These are phyloP conservation scores for Hydrocynus forskahlii DNA, from an alignment of 2,797 vertebrate genomes.

Conservation along the genomic window DNA sequence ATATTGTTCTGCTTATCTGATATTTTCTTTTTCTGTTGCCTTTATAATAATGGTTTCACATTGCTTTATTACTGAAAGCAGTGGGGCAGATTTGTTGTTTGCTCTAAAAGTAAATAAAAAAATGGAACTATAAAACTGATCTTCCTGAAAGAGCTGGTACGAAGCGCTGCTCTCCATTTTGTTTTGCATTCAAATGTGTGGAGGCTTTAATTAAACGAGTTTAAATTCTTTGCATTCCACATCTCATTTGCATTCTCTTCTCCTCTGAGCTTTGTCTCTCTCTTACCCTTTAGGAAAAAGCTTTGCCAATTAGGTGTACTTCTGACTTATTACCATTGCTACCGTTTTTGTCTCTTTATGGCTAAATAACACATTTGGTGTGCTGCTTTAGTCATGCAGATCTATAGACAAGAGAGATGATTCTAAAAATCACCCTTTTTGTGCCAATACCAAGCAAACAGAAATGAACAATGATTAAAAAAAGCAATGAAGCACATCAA, in stretches of 20 bases:
- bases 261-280: slow-evolving; percentile 41
- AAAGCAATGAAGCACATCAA: slow-evolving; percentile 27
- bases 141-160: slow-evolving; percentile 11
- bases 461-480: slow-evolving; percentile 14
- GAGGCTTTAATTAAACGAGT: slow-evolving; percentile 45
- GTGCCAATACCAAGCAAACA: not conserved
- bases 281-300: slow-evolving; percentile 45
- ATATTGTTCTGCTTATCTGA: not conserved
- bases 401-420: slow-evolving; percentile 9
- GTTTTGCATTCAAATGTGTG: slow-evolving; percentile 26
- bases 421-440: slow-evolving; percentile 20
- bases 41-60: not conserved
- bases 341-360: slow-evolving; percentile 44
- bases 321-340: slow-evolving; percentile 41
- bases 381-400: slow-evolving; percentile 41
- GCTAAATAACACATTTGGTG: slow-evolving; percentile 37
- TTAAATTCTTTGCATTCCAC: slow-evolving; percentile 37
- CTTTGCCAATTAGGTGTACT: slow-evolving; percentile 52
- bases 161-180: not conserved
- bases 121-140: not conserved
- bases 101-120: not conserved
- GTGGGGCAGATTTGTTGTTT: not conserved
- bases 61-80: not conserved
- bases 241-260: slow-evolving; percentile 40
- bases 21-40: not conserved